Evolutionary conservation across 1,140 invertebrate species (phyloP).

Genomic region (Bombus breviceps): DNA sequence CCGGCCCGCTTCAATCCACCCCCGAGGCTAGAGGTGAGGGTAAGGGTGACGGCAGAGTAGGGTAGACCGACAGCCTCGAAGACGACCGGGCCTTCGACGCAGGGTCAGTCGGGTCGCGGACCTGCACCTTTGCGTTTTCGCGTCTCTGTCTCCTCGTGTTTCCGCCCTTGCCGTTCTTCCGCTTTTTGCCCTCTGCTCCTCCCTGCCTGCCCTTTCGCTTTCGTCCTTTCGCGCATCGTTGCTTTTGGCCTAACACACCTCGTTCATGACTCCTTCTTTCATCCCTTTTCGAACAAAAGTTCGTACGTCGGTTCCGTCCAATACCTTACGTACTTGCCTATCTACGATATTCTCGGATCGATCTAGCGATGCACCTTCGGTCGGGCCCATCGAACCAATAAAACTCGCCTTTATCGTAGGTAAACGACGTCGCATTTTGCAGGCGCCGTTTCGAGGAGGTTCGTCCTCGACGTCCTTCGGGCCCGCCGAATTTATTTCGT

Average conservation of each 20-base stretch:
- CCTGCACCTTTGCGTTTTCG: slow-evolving; percentile 77
- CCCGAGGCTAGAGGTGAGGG: slow-evolving; percentile 74
- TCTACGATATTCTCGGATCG: no score
- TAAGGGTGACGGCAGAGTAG: slow-evolving; percentile 76
- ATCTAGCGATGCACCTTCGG: no score
- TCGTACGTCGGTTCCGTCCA: no score
- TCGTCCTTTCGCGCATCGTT: background rate
- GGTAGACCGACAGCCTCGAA: slow-evolving; percentile 73
- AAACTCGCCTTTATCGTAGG: no score
- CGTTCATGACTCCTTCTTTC: background rate
- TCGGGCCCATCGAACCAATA: no score
- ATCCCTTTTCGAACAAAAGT: no score
- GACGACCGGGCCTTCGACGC: slow-evolving; percentile 76
- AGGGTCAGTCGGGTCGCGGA: slow-evolving; percentile 82
- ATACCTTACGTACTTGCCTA: no score
- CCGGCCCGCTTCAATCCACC: slow-evolving; percentile 77
- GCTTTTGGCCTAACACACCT: background rate
- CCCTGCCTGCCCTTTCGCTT: slow-evolving; percentile 2
- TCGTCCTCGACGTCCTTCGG: no score
- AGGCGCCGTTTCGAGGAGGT: no score
- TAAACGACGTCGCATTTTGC: no score
- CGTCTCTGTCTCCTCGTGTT: slow-evolving; percentile 48
- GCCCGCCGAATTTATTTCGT: no score
- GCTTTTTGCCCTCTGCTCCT: slow-evolving; percentile 6
- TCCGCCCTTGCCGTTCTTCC: background rate